Evolutionary conservation across 2,113 vertebrate species (phyloP), one percentile per base, ranked within the genome.

Genomic region (Alces alces): DNA sequence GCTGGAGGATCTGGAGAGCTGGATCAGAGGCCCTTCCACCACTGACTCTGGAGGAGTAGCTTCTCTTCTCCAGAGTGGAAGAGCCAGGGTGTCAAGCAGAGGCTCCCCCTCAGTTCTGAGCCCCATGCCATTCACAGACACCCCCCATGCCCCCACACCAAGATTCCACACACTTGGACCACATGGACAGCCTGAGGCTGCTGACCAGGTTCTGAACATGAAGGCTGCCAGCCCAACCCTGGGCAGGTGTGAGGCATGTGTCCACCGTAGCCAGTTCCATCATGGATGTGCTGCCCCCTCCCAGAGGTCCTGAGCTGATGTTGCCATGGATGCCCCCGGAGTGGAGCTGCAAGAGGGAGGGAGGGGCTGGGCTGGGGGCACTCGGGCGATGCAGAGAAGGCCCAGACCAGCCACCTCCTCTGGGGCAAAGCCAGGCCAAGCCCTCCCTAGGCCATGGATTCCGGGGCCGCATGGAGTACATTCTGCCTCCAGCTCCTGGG

Each of bases 281-380:
- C 6, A 2, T 14, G 54, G 7, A 7, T 7, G 33, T 13, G 21
- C 25, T 11, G 2, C 19, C 30, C 4, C 36, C 52, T 70, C 0
- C 0, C 50, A 21, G 36, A 66, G 83, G 47, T 52, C 73, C 55
- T 14, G 4, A 11, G 27, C 57, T 11, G 17, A 5, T 0, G 4
- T 19, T 14, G 50, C 19, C 66, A n/a, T 13, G 3, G 23, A 73
- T 54, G 60, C 4, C 11, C 82, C 58, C 2, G 0, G 14, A 19
- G 11, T 28, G 6, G 2, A 8, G 50, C 11, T 3, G 1, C 21
- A 19, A 36, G 43, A 54, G 3, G 19, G 52, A 45, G 10, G 14
- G 4, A 86, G 83, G 23, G 6, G 15, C 70, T 23, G 2, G 16
- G 55, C 55, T 2, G 7, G 45, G 33, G 30, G 33, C 23, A 55